phyloP scores from a whole-genome alignment of 2,113 vertebrate genomes.

The Gymnobelideus leadbeateri region DNA sequence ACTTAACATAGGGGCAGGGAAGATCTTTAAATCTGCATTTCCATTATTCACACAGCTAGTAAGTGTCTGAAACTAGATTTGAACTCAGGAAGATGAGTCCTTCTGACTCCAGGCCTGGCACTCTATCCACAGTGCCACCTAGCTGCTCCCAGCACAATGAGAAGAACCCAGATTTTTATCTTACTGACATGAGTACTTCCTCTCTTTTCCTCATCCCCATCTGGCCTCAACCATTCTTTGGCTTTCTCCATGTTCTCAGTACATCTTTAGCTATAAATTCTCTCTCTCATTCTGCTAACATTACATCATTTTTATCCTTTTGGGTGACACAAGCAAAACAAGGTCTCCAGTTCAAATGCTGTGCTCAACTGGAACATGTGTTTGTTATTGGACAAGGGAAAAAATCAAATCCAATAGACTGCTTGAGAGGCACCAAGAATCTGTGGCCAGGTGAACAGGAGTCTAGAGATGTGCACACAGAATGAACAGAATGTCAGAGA shows the following conservation, averaged over 20 bases:
- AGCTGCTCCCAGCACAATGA: background rate
- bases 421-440: background rate
- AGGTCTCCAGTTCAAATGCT: background rate
- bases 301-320: background rate
- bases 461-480: background rate
- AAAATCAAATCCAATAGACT: background rate
- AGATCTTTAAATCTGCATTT: no score
- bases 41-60: no score
- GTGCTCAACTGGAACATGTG: background rate
- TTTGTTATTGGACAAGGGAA: background rate
- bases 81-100: background rate
- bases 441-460: background rate
- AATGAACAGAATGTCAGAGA: background rate
- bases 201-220: background rate
- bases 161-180: background rate
- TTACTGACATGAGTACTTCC: background rate
- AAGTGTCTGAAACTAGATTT: background rate
- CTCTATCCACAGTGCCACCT: background rate
- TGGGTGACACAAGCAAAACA: background rate
- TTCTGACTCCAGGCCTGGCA: background rate
- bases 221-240: background rate
- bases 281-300: background rate
- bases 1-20: no score
- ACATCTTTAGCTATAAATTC: background rate
- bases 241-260: background rate